phyloP scores from a whole-genome alignment of 2,797 vertebrate species.

The Hydrolagus colliei region DNA sequence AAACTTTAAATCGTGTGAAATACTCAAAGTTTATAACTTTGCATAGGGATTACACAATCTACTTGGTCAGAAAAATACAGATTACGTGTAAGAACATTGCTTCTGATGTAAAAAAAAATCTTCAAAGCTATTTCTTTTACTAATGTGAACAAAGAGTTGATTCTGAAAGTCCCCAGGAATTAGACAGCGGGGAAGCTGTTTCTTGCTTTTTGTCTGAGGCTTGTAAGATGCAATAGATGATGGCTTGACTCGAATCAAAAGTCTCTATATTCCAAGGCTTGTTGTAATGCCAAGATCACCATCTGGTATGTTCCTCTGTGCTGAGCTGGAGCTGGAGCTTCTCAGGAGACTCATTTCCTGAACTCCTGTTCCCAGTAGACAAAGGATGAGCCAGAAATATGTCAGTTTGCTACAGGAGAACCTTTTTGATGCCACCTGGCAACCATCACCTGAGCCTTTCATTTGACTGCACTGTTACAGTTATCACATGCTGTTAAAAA shows the following conservation, averaged over 20 bases:
- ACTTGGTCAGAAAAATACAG: not conserved
- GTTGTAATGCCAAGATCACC: slow-evolving; percentile 40
- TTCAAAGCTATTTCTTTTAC: not conserved
- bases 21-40: not conserved
- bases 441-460: slow-evolving; percentile 31
- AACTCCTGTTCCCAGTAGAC: slow-evolving; percentile 35
- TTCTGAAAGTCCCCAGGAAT: slow-evolving; percentile 11
- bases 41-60: not conserved
- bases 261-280: slow-evolving; percentile 30
- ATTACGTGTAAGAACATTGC: too few relatives aligned
- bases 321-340: slow-evolving; percentile 31
- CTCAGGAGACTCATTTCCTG: slow-evolving; percentile 33
- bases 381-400: slow-evolving; percentile 35
- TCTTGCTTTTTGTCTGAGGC: slow-evolving; percentile 16
- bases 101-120: not conserved
- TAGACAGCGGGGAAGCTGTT: slow-evolving; percentile 13
- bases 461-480: slow-evolving; percentile 38
- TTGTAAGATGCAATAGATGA: slow-evolving; percentile 36
- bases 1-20: not conserved
- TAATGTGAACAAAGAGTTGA: slow-evolving; percentile 18
- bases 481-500: not conserved
- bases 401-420: slow-evolving; percentile 39
- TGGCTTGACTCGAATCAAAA: slow-evolving; percentile 35
- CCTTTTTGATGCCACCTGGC: slow-evolving; percentile 41
- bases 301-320: slow-evolving; percentile 45